Conservation (phyloP, 2,888 invertebrate genomes). For the Tigriopus californicus region DNA sequence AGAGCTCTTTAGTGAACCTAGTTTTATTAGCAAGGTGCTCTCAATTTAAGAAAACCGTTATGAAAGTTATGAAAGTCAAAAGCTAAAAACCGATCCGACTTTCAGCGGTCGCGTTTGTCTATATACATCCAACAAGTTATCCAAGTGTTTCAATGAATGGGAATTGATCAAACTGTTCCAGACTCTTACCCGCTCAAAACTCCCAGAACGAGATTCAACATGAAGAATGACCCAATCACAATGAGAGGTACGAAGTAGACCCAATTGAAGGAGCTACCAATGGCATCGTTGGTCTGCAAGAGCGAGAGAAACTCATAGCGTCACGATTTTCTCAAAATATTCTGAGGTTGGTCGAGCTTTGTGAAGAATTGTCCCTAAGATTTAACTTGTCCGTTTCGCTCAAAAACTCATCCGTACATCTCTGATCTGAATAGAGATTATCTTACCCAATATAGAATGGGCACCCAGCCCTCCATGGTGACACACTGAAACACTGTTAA, state of each 20-base stretch:
- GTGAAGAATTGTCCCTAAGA: too few species aligned
- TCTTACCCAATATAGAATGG: slow-evolving; percentile 97
- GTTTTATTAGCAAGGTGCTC: too few species aligned
- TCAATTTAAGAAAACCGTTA: too few species aligned
- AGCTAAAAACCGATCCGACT: too few species aligned
- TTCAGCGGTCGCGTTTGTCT: neutral
- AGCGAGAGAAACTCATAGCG: too few species aligned
- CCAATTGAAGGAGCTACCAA: slow-evolving; percentile 97
- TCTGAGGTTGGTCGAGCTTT: too few species aligned
- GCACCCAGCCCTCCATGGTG: slow-evolving; percentile 99
- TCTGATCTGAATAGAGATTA: too few species aligned
- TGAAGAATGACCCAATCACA: slow-evolving; percentile 99
- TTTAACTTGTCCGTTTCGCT: too few species aligned
- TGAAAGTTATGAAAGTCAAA: too few species aligned
- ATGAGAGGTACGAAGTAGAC: slow-evolving; percentile 99
- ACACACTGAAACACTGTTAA: slow-evolving; percentile 99
- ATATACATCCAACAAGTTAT: neutral
- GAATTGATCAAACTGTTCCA: neutral
- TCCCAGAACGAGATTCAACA: slow-evolving; percentile 99
- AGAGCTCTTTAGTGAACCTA: too few species aligned
- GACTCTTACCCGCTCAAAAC: slow-evolving; percentile 95
- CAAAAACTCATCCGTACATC: too few species aligned
- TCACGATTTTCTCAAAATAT: too few species aligned
- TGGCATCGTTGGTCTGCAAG: slow-evolving; percentile 96
- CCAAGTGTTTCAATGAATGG: neutral